Percentiles rank a stretch among this genome's conserved stretches.
These are phyloP conservation scores for Cydia splendana DNA, from an alignment of 1,140 invertebrate genomes.

Conservation along the genomic window DNA sequence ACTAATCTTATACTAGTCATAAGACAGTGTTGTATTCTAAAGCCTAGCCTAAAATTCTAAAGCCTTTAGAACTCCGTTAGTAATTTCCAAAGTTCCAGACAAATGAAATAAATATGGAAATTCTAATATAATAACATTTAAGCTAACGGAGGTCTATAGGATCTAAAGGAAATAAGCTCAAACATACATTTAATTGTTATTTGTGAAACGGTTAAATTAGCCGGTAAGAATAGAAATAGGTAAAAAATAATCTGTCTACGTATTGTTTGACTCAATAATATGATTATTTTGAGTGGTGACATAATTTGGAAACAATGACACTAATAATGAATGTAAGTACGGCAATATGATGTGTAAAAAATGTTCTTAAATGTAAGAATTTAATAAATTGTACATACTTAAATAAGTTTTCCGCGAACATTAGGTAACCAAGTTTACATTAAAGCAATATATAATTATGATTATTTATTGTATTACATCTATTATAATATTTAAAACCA, in stretches of 20 bases:
- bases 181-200: background rate
- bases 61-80: background rate
- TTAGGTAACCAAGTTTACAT: too few relatives aligned
- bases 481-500: too few relatives aligned
- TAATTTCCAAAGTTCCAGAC: background rate
- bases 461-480: too few relatives aligned
- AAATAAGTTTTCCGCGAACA: too few relatives aligned
- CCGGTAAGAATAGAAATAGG: too few relatives aligned
- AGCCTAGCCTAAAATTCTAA: background rate
- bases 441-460: too few relatives aligned
- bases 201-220: background rate
- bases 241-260: background rate
- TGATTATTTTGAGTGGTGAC: too few relatives aligned
- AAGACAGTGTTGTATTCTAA: conserved; percentile 16
- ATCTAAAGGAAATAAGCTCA: background rate
- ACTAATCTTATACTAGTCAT: conserved; percentile 24
- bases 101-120: too few relatives aligned
- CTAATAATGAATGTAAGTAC: background rate
- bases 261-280: background rate
- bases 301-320: background rate
- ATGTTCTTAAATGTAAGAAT: too few relatives aligned
- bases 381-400: too few relatives aligned
- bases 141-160: background rate
- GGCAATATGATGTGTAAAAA: too few relatives aligned
- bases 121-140: background rate